A percentile compares a stretch with the other conserved stretches of the same genome.
These are phyloP conservation scores for Galeruca laticollis DNA, from an alignment of 2,888 invertebrate genomes.

Conservation along the genomic window DNA sequence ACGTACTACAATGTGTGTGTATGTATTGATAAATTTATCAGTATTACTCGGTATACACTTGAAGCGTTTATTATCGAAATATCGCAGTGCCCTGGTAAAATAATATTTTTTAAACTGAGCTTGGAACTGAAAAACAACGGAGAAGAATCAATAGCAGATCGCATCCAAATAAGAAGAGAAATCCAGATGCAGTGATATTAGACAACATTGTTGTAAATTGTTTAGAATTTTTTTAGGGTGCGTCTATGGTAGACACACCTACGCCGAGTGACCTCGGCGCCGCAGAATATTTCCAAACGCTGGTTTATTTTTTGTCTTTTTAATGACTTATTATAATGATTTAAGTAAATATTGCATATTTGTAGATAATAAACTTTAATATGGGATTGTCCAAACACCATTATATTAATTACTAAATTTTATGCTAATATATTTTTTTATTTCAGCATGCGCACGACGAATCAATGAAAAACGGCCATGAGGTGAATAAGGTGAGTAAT, in stretches of 20 bases:
- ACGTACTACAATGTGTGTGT: no score
- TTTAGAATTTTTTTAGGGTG: neutral
- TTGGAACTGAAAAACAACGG: no score
- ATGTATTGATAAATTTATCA: no score
- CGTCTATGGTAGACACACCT: constrained; percentile 15
- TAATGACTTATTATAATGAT: constrained; percentile 16
- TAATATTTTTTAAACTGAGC: no score
- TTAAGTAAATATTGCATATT: constrained; percentile 24
- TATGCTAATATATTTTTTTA: constrained; percentile 51
- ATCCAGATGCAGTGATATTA: no score
- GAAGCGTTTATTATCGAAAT: no score
- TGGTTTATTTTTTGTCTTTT: constrained; percentile 9
- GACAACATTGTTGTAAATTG: no score
- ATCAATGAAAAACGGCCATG: constrained; percentile 64
- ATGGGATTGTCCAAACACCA: neutral
- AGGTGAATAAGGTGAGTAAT: constrained; percentile 65
- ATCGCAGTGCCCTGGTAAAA: no score
- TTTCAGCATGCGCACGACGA: constrained; percentile 69
- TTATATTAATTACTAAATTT: constrained; percentile 3
- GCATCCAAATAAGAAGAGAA: no score
- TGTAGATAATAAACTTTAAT: neutral
- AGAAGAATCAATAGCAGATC: no score
- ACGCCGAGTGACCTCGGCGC: constrained; percentile 16
- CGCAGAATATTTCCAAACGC: constrained; percentile 3
- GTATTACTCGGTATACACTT: no score